phyloP scores from a whole-genome alignment of 2,113 vertebrate genomes.

The Phalacrocorax carbo region DNA sequence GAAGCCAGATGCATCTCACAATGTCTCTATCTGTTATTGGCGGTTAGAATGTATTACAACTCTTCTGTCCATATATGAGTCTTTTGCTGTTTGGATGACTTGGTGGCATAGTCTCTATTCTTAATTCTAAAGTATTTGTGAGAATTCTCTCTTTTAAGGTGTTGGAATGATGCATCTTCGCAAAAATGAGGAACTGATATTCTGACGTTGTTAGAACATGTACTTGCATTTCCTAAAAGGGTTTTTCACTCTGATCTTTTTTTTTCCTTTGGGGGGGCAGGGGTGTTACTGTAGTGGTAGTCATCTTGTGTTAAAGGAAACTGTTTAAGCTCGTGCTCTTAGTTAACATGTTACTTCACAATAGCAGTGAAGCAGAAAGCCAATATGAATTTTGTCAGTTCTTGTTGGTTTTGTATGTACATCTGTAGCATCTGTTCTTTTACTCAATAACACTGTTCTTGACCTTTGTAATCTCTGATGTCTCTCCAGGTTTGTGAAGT shows the following conservation, averaged over 20 bases:
- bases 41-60: neutral
- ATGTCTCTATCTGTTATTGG: neutral
- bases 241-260: neutral
- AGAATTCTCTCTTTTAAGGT: neutral
- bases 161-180: neutral
- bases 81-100: neutral
- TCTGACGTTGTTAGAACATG: neutral
- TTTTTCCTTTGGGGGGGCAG: too few relatives aligned
- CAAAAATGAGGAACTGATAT: neutral
- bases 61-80: neutral
- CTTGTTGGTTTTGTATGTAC: rapidly evolving
- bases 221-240: neutral
- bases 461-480: neutral
- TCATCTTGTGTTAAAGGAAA: neutral
- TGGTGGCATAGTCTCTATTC: neutral
- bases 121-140: neutral
- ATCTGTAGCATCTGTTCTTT: neutral
- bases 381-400: neutral
- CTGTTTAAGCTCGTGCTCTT: neutral
- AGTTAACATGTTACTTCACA: neutral
- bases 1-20: neutral
- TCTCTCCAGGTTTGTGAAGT: constrained; percentile 88
- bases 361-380: neutral
- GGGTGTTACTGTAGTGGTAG: neutral
- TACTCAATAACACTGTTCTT: neutral